Percentiles rank a stretch among this genome's conserved stretches.
Conservation (phyloP, 2,888 invertebrate genomes). For the Coelopa pilipes region DNA sequence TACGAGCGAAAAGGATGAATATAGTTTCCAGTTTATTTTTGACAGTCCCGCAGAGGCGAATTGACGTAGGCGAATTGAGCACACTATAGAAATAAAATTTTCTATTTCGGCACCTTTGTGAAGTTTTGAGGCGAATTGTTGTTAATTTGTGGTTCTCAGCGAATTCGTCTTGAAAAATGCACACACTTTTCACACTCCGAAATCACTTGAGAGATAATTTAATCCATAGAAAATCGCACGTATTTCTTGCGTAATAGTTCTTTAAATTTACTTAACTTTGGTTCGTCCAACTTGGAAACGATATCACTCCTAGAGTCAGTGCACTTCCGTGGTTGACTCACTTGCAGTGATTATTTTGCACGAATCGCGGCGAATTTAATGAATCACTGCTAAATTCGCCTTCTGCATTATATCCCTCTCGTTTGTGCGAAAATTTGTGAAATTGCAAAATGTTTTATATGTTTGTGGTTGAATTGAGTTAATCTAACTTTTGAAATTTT, state of each 20-base stretch:
- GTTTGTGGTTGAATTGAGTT: not conserved
- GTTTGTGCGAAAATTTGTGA: not conserved
- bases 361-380: conserved; percentile 17
- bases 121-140: conserved; percentile 27
- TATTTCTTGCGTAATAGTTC: not conserved
- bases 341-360: conserved; percentile 25
- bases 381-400: conserved; percentile 25
- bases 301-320: not conserved
- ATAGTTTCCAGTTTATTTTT: conserved; percentile 35
- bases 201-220: not conserved
- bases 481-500: too few relatives aligned
- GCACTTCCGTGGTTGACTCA: conserved; percentile 14
- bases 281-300: too few relatives aligned
- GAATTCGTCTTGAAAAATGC: conserved; percentile 25
- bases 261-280: too few relatives aligned
- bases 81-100: not conserved
- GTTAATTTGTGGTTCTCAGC: conserved; percentile 19
- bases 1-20: conserved; percentile 25
- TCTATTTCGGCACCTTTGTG: not conserved
- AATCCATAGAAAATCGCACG: not conserved
- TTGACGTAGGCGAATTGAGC: conserved; percentile 22
- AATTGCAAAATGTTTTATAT: not conserved
- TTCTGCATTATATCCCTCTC: conserved; percentile 4
- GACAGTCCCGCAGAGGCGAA: conserved; percentile 38
- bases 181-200: not conserved